Conservation (phyloP, 2,888 invertebrate species). For the Drosophila affinis region DNA sequence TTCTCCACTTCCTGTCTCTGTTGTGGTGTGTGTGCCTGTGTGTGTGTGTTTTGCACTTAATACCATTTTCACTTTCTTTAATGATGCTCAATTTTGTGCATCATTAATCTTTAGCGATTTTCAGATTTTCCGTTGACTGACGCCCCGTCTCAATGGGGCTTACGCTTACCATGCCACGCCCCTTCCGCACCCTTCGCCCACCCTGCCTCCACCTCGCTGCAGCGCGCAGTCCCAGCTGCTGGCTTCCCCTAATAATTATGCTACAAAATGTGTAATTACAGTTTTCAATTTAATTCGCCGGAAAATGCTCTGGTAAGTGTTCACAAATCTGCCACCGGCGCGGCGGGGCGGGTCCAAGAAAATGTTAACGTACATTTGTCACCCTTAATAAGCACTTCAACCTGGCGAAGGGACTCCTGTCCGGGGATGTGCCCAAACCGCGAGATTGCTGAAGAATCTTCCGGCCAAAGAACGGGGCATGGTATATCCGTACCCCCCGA, state of each 20-base stretch:
- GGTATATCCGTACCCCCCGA: too few relatives aligned
- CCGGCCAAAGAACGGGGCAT: too few relatives aligned
- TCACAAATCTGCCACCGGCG: slow-evolving; percentile 13
- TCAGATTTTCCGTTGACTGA: slow-evolving; percentile 71
- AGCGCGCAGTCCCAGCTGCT: slow-evolving; percentile 19
- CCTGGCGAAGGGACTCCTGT: too few relatives aligned
- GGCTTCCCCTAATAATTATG: slow-evolving; percentile 44
- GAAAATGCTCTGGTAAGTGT: neutral
- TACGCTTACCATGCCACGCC: neutral
- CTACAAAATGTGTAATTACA: slow-evolving; percentile 46
- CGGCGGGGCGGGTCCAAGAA: neutral
- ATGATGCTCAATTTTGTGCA: slow-evolving; percentile 79
- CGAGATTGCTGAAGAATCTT: too few relatives aligned
- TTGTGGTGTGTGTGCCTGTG: slow-evolving; percentile 3
- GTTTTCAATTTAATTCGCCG: slow-evolving; percentile 28
- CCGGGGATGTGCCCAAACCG: too few relatives aligned
- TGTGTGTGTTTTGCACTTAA: slow-evolving; percentile 65
- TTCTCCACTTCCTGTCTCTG: slow-evolving; percentile 5
- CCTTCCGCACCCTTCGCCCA: neutral
- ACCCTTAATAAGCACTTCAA: too few relatives aligned
- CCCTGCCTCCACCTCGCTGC: neutral
- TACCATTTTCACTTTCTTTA: slow-evolving; percentile 79
- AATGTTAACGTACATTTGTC: neutral
- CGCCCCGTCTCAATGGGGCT: slow-evolving; percentile 47
- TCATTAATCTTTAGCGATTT: slow-evolving; percentile 79